Conservation (phyloP, 2,113 vertebrate species). For the Myiagra hebetior region DNA sequence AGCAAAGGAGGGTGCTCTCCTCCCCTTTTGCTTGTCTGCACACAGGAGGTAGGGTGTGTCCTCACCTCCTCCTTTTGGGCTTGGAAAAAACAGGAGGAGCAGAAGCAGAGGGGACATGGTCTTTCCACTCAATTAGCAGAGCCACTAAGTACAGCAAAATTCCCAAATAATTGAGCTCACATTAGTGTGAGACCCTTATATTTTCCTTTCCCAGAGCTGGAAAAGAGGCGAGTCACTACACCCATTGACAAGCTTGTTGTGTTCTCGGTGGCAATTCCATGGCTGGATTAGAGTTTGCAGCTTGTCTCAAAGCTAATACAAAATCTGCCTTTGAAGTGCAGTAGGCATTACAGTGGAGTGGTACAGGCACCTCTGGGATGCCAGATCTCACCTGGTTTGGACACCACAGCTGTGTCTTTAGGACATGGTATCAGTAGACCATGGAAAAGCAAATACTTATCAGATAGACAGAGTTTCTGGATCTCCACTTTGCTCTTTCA, state of each 20-base stretch:
- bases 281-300: background rate
- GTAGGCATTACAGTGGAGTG: background rate
- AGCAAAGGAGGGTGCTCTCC: background rate
- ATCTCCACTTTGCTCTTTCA: background rate
- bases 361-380: background rate
- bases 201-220: background rate
- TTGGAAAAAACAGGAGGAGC: background rate
- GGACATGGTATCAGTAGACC: background rate
- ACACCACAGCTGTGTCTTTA: background rate
- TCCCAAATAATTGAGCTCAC: background rate
- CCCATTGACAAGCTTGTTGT: background rate
- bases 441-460: background rate
- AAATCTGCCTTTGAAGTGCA: background rate
- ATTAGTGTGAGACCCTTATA: background rate
- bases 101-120: background rate
- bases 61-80: background rate
- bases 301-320: background rate
- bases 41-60: background rate
- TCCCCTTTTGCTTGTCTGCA: background rate
- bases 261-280: background rate
- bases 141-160: background rate
- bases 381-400: background rate
- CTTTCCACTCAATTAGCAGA: background rate
- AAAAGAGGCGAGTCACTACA: background rate
- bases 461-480: background rate